A percentile compares a stretch with the other conserved stretches of the same genome.
These are phyloP conservation scores for Heterochromis multidens DNA, from an alignment of 2,113 vertebrate genomes.

Conservation along the genomic window DNA sequence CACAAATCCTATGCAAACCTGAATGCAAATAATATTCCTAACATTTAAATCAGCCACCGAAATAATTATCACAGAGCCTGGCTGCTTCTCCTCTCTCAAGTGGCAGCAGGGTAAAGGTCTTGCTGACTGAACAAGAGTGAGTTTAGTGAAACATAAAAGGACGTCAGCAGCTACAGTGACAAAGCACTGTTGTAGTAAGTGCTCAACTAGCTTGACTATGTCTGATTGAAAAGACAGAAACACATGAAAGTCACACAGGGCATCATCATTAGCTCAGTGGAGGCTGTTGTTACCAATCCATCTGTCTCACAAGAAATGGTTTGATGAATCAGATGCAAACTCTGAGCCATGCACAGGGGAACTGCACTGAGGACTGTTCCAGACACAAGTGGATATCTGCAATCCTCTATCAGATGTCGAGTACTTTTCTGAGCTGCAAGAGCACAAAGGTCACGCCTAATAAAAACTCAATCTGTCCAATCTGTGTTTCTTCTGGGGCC, in stretches of 20 bases:
- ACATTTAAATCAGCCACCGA: constrained; percentile 22
- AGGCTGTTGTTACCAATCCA: constrained; percentile 16
- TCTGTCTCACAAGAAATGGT: constrained; percentile 37
- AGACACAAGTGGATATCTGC: neutral
- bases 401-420: neutral
- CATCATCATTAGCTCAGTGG: neutral
- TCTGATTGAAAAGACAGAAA: neutral
- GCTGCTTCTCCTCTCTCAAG: neutral
- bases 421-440: neutral
- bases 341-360: neutral
- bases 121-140: neutral
- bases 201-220: constrained; percentile 19
- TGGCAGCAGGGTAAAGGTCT: constrained; percentile 9
- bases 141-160: constrained; percentile 12
- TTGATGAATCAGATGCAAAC: constrained; percentile 1
- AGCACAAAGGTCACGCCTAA: neutral
- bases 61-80: neutral
- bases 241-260: constrained; percentile 2
- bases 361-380: neutral
- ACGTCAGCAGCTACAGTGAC: neutral
- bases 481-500: neutral
- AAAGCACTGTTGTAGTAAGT: neutral
- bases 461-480: constrained; percentile 1
- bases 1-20: constrained; percentile 8
- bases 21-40: constrained; percentile 15